Evolutionary conservation across 1,140 invertebrate genomes (phyloP).

Genomic region (Linepithema humile): DNA sequence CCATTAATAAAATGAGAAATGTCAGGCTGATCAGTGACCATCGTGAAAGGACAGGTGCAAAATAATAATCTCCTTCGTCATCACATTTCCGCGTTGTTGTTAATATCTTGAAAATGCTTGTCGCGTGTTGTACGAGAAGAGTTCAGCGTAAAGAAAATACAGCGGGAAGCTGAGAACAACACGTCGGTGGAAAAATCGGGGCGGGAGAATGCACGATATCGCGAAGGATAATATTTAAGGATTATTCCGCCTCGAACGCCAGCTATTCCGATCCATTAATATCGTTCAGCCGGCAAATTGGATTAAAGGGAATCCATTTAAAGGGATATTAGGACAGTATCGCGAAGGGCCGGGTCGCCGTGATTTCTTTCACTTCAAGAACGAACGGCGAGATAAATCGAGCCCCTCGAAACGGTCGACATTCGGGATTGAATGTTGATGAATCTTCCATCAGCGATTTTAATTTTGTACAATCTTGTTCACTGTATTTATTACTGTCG

Average conservation of each 20-base stretch:
- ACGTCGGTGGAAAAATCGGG: not conserved
- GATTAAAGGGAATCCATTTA: conserved; percentile 79
- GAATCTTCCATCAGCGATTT: not conserved
- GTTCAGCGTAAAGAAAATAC: not conserved
- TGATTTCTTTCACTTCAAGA: conserved; percentile 40
- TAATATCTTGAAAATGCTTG: not conserved
- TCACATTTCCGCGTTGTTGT: too few species aligned
- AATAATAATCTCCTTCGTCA: too few species aligned
- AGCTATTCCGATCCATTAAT: conserved; percentile 79
- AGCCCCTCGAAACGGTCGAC: not conserved
- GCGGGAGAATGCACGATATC: not conserved
- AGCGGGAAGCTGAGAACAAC: not conserved
- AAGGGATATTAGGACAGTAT: conserved; percentile 65
- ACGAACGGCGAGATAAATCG: conserved; percentile 25
- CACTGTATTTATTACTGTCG: not conserved
- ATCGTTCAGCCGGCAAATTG: conserved; percentile 77
- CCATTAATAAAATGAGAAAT: too few species aligned
- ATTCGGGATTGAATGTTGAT: conserved; percentile 19
- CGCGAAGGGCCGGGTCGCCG: not conserved
- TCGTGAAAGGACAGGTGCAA: too few species aligned
- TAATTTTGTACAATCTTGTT: not conserved
- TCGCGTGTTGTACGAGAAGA: not conserved
- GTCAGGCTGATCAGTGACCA: too few species aligned
- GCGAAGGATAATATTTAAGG: conserved; percentile 74
- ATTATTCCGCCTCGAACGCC: conserved; percentile 74